A percentile compares a stretch with the other conserved stretches of the same genome.
These are phyloP conservation scores for Heterodera schachtii DNA, from an alignment of 1,140 invertebrate genomes.

Conservation along the genomic window DNA sequence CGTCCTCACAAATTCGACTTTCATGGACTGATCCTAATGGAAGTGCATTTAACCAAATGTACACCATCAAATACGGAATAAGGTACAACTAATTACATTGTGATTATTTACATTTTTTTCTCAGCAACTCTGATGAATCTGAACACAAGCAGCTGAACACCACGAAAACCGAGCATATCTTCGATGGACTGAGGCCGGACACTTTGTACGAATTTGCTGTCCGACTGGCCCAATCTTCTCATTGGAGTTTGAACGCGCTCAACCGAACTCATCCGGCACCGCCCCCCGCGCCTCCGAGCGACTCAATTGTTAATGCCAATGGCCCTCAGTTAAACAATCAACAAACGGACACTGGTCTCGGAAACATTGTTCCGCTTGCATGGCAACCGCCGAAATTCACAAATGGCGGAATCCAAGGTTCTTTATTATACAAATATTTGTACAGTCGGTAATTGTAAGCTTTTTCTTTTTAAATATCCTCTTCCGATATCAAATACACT, in stretches of 20 bases:
- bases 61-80: conserved; percentile 47
- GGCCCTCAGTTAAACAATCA: conserved; percentile 49
- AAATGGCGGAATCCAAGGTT: conserved; percentile 80
- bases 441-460: not conserved
- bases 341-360: conserved; percentile 71
- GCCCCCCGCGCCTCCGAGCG: conserved; percentile 74
- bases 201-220: conserved; percentile 95
- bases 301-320: conserved; percentile 73
- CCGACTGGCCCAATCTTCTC: conserved; percentile 40
- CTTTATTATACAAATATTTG: not conserved
- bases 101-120: not conserved
- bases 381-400: conserved; percentile 88
- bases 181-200: conserved; percentile 86
- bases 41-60: conserved; percentile 70
- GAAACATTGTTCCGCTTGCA: conserved; percentile 74
- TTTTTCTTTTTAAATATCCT: not conserved
- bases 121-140: not conserved
- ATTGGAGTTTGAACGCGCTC: conserved; percentile 63
- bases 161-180: conserved; percentile 86
- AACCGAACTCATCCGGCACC: conserved; percentile 64
- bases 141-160: conserved; percentile 81
- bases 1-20: conserved; percentile 82
- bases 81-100: conserved; percentile 12
- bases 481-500: too few species aligned
- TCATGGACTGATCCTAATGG: conserved; percentile 88